Conservation (phyloP, 2,797 vertebrate species). For the Malurus leucopterus region DNA sequence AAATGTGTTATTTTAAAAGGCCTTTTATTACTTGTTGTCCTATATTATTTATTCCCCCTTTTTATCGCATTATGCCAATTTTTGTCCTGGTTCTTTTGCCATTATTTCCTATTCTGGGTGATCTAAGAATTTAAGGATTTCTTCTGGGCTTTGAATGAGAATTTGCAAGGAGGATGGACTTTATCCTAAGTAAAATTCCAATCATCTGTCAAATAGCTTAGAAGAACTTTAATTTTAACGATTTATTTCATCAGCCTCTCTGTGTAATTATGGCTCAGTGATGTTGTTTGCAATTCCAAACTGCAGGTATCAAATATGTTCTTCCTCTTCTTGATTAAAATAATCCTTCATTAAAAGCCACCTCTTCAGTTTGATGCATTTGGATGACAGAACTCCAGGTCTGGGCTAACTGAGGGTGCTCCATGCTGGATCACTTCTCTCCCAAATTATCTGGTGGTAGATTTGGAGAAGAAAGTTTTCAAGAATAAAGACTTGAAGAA, state of each 20-base stretch:
- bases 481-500: not conserved
- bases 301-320: not conserved
- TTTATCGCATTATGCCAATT: not conserved
- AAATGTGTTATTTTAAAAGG: not conserved
- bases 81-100: not conserved
- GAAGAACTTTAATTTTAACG: not conserved
- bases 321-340: constrained; percentile 12
- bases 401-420: not conserved
- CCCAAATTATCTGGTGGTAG: not conserved
- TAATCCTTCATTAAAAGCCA: not conserved
- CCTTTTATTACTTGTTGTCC: not conserved
- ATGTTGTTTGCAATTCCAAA: not conserved
- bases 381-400: not conserved
- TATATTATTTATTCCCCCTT: not conserved
- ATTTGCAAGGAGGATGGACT: not conserved
- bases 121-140: not conserved
- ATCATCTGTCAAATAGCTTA: not conserved
- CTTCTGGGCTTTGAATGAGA: not conserved
- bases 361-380: not conserved
- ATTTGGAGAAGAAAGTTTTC: not conserved
- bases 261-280: not conserved
- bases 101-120: rapidly evolving
- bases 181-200: not conserved
- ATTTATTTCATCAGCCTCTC: not conserved
- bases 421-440: not conserved